These are phyloP conservation scores for Ivindomyrus marchei DNA, from an alignment of 2,113 vertebrate species.

Conservation along the genomic window DNA sequence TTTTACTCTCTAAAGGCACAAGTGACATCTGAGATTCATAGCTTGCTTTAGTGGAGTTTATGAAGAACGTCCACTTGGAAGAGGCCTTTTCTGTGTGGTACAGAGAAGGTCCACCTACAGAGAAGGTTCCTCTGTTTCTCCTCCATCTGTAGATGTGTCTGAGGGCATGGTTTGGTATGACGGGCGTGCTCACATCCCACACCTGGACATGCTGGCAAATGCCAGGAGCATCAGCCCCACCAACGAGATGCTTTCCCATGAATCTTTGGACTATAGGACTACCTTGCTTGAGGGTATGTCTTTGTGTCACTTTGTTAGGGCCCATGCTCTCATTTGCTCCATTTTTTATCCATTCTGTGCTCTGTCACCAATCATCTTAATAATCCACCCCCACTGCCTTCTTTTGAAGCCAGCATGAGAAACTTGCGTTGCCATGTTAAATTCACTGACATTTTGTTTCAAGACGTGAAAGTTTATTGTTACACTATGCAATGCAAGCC, in stretches of 20 bases:
- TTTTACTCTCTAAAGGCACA: neutral
- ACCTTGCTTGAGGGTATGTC: slow-evolving; percentile 89
- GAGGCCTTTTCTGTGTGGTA: neutral
- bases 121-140: slow-evolving; percentile 11
- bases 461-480: neutral
- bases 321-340: neutral
- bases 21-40: neutral
- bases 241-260: slow-evolving; percentile 95
- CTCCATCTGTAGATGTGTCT: slow-evolving; percentile 67
- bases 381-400: neutral
- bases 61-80: neutral
- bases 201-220: slow-evolving; percentile 94
- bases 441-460: neutral
- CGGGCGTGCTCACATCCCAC: slow-evolving; percentile 87
- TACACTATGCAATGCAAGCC: neutral
- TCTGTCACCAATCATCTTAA: neutral
- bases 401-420: neutral
- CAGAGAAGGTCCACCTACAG: neutral
- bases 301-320: neutral
- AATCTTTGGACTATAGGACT: slow-evolving; percentile 94
- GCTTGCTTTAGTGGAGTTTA: neutral
- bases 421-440: neutral
- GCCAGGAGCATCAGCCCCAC: slow-evolving; percentile 92
- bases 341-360: neutral
- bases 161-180: slow-evolving; percentile 85